phyloP scores from a whole-genome alignment of 1,140 invertebrate species.

The Oreohelix idahoensis region DNA sequence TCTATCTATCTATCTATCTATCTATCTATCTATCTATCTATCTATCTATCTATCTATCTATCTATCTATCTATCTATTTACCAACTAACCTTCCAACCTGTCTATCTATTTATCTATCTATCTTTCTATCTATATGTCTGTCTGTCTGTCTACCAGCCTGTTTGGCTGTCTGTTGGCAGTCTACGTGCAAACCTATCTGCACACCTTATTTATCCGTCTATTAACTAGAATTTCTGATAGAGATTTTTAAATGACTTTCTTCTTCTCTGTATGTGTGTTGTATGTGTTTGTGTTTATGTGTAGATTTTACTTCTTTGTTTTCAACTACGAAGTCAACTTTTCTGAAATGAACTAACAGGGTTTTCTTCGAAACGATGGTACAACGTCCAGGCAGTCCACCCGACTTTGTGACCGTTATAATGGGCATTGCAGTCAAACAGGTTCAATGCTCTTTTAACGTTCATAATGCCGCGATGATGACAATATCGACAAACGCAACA shows the following conservation, averaged over 20 bases:
- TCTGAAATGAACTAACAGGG: too few species aligned
- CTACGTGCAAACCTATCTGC: neutral
- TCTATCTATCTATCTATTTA: neutral
- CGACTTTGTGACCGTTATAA: slow-evolving; percentile 27
- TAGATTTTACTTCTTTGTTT: neutral
- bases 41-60: neutral
- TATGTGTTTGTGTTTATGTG: neutral
- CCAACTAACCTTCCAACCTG: neutral
- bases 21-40: neutral
- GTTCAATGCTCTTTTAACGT: slow-evolving; percentile 37
- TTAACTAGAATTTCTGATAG: neutral
- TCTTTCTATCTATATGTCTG: neutral
- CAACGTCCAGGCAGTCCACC: neutral
- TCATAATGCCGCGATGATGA: slow-evolving; percentile 23
- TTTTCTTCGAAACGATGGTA: neutral
- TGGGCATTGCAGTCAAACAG: neutral
- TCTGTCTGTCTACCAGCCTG: neutral
- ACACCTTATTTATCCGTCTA: neutral
- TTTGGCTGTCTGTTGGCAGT: neutral
- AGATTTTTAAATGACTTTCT: neutral
- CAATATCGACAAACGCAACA: neutral
- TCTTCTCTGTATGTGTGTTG: neutral
- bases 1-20: neutral
- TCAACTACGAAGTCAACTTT: neutral
- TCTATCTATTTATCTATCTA: neutral